Evolutionary conservation across 2,797 vertebrate genomes (phyloP), one percentile per base, ranked within the genome.

Genomic region (Lophotriccus pileatus): DNA sequence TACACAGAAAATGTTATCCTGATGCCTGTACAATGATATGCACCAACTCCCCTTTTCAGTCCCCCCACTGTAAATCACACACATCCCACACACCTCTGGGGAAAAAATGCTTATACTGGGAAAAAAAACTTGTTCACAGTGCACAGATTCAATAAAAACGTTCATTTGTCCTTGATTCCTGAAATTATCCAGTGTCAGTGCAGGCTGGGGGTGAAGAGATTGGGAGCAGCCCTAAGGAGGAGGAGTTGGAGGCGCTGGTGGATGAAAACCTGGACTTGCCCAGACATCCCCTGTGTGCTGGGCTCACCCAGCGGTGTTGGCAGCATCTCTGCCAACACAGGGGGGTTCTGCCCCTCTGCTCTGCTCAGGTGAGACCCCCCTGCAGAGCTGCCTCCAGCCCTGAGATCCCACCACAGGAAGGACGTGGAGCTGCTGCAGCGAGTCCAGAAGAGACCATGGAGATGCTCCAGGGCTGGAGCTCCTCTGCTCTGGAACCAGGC

Each of bases 111-210:
- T 37, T 34, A 2, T 18, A 18, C 9, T 84, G 39, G 25, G 0
- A 30, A 39, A 36, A n/a, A 30, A n/a, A 23, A 23, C 8, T 24
- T 63, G 14, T 30, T 41, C 44, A 56, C 14, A 9, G 36, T 16
- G 67, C 73, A 64, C 21, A 87, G 36, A 53, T 18, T 70, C 27
- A 13, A 0, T 15, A 36, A 23, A n/a, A 60, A 46, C 7, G 4
- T 7, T 5, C 15, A 25, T 50, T 81, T 89, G 25, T 63, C 58
- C 56, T 73, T 67, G 76, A 28, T 36, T 18, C 34, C 69, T 17
- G 0, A 15, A 73, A 77, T 20, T 9, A 49, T 37, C 22, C 1
- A 1, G n/a, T 32, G 8, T 25, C 46, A 53, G 0, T 18, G 34
- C 6, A 27, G 58, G 28, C 27, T n/a, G 20, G 60, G 7, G 27